Base-by-base conservation (phyloP, 2,113 vertebrate species). In the Mus pahari region DNA sequence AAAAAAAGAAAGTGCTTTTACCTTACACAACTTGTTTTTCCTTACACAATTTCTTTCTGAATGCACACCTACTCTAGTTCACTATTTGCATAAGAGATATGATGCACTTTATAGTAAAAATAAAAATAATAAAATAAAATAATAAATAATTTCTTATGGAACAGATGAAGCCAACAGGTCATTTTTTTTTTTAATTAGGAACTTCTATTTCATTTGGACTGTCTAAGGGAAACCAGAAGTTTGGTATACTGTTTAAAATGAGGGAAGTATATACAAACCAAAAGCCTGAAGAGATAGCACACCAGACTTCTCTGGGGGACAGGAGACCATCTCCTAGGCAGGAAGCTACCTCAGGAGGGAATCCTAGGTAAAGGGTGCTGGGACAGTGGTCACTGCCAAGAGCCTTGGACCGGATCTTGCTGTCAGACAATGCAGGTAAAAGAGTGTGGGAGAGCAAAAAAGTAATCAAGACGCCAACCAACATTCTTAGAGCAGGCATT, bases 361-460 rank as follows among this genome's bases (percentile, higher is more conserved):
- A 3, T 98, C 98, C 99, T 31, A 99, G 39, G 86, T 98, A 98
- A 26, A 99, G 98, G 42, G 99, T 99, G 89, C 99, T 99, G 81
- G 99, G 99, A 95, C 99, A 99, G 98, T 99, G 99, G 98, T 99
- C 99, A 74, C 99, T 99, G 45, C 99, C 99, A 97, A 99, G 96
- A 14, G 97, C 99, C 64, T 98, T 98, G 98, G 98, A 99, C 81
- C 99, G 99, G 96, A 99, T 99, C 98, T 99, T 99, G 98, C 98
- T 99, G 97, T 99, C 99, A 50, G 99, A 99, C 95, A 99, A 95
- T 3, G 97, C 97, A 0, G 98, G 98, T 93, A 99, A 91, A 90
- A 99, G 97, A 20, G 98, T 98, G 0, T 97, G 91, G 0, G 99
- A 99, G 95, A 99, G 95, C 94, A 48, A 48, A 48, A 48, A 48